Evolutionary conservation across 2,797 vertebrate genomes (phyloP), one percentile per base, ranked within the genome.

Genomic region (Lithobates sylvaticus): DNA sequence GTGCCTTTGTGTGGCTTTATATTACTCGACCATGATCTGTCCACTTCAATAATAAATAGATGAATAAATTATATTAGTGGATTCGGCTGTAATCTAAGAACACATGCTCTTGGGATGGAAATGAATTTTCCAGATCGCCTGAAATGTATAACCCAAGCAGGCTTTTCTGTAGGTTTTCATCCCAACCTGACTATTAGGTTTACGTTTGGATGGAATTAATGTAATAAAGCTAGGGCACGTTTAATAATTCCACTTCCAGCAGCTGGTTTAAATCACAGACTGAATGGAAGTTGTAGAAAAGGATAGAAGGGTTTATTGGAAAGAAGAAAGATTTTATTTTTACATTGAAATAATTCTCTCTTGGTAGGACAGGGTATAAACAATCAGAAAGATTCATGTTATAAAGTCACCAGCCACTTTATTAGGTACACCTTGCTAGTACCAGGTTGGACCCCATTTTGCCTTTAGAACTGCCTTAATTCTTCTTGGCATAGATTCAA

Each of bases 181-280:
- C 75, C 70, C 21, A 84, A 84, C 83, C 76, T 84, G 75, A 78
- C 70, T 84, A 84, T 76, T 78, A 32, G 72, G 83, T 84, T 78
- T 78, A 78, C 64, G 67, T 84, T 78, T 78, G 47, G 83, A 84
- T 78, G 32, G 61, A 54, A 84, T 84, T 78, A 78, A 78, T 84
- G 50, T 61, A 78, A 84, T 84, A 84, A 84, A 77, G 65, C 65
- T 44, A 54, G 44, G 44, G 76, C 67, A 36, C 34, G 68, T 68
- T 32, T 72, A 47, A 77, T 84, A 54, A 69, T 70, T 32, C 61
- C 61, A 26, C 27, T 5, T 77, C 15, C 5, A 64, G 34, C 82
- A 84, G 73, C 82, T 84, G 82, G 44, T 84, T 84, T 67, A 26
- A 84, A 84, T 84, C 34, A 77, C 58, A 16, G 16, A 71, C 29